phyloP scores from a whole-genome alignment of 2,113 vertebrate genomes.

The Marmota flaviventris region DNA sequence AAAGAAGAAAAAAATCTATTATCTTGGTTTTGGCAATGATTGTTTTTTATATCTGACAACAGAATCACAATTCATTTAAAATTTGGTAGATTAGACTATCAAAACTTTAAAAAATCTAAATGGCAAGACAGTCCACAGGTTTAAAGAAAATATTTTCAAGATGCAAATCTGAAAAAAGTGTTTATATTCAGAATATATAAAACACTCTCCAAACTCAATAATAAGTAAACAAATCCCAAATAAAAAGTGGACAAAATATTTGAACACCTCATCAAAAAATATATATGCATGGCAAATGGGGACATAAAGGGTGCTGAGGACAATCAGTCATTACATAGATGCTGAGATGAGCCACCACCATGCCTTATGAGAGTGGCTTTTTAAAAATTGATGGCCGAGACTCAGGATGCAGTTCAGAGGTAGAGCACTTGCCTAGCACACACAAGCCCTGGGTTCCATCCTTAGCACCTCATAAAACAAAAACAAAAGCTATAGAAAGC shows the following conservation, averaged over 20 bases:
- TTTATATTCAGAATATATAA: not conserved
- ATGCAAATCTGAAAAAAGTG: not conserved
- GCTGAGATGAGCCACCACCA: accelerated
- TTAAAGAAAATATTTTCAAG: not conserved
- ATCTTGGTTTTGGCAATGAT: not conserved
- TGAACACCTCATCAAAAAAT: not conserved
- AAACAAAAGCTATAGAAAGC: not conserved
- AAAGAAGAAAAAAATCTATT: not conserved
- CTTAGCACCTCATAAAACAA: not conserved
- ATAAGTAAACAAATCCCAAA: not conserved
- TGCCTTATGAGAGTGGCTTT: not conserved
- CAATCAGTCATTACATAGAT: accelerated
- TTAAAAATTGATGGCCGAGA: not conserved
- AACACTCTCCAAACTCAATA: not conserved
- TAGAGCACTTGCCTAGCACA: not conserved
- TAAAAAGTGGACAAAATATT: not conserved
- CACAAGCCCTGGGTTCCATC: not conserved
- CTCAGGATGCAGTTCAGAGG: not conserved
- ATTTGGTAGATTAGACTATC: not conserved
- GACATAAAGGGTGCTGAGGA: accelerated
- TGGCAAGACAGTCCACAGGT: not conserved
- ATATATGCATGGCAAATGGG: not conserved
- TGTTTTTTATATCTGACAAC: not conserved
- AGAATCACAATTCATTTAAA: not conserved
- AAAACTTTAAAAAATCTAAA: not conserved